Evolutionary conservation across 2,797 vertebrate species (phyloP).

Genomic region (Chromis chromis): DNA sequence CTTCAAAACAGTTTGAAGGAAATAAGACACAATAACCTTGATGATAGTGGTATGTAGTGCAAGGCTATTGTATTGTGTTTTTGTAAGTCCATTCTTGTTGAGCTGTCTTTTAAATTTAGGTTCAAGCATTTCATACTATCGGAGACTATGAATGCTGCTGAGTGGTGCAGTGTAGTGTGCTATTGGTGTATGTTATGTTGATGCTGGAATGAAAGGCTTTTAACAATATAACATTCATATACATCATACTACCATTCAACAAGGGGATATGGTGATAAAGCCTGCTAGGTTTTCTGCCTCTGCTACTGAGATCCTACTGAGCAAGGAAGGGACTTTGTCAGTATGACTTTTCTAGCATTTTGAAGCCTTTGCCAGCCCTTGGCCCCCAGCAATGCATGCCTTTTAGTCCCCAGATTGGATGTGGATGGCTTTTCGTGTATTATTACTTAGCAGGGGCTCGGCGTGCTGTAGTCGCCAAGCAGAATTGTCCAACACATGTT

Average conservation of each 20-base stretch:
- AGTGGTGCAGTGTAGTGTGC: not conserved
- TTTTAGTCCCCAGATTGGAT: slow-evolving; percentile 69
- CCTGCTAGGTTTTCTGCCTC: slow-evolving; percentile 27
- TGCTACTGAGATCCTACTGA: slow-evolving; percentile 27
- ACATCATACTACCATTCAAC: slow-evolving; percentile 17
- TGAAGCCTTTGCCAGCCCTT: slow-evolving; percentile 51
- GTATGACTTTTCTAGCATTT: slow-evolving; percentile 57
- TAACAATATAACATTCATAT: not conserved
- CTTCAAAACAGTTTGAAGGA: not conserved
- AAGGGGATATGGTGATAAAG: slow-evolving; percentile 1
- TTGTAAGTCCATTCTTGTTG: slow-evolving; percentile 6
- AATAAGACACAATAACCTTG: not conserved
- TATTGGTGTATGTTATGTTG: not conserved
- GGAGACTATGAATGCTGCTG: not conserved
- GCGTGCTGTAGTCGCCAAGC: slow-evolving; percentile 38
- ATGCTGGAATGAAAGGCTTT: slow-evolving; percentile 17
- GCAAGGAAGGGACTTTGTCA: slow-evolving; percentile 38
- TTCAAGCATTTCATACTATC: slow-evolving; percentile 11
- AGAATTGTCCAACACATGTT: slow-evolving; percentile 46
- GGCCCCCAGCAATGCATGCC: slow-evolving; percentile 54
- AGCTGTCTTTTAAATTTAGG: not conserved
- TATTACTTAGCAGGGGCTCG: slow-evolving; percentile 63
- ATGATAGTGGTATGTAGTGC: not conserved
- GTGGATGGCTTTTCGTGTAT: slow-evolving; percentile 65
- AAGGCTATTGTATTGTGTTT: not conserved